Percentiles rank a stretch among this genome's conserved stretches.
Conservation (phyloP, 2,888 invertebrate genomes). For the Xanthia icteritia region DNA sequence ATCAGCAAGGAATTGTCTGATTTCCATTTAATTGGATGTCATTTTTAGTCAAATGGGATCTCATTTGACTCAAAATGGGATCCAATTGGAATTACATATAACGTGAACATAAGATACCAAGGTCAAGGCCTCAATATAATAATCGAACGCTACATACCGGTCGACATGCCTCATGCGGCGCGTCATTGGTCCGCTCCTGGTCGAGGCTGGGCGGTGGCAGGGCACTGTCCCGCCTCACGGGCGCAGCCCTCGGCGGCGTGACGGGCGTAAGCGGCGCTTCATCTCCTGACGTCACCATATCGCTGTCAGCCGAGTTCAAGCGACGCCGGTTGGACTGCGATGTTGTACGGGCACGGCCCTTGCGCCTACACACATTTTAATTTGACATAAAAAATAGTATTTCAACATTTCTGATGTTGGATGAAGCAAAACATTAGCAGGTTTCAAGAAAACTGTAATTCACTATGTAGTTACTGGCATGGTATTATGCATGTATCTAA, state of each 20-base stretch:
- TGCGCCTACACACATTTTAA: constrained; percentile 84
- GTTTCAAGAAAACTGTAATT: constrained; percentile 10
- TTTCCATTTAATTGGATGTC: background rate
- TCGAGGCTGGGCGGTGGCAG: constrained; percentile 44
- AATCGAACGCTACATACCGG: constrained; percentile 5
- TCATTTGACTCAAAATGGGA: background rate
- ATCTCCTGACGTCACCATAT: constrained; percentile 94
- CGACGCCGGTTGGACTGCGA: constrained; percentile 92
- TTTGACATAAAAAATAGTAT: constrained; percentile 14
- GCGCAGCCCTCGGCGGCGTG: constrained; percentile 72
- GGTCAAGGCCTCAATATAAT: background rate
- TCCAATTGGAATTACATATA: background rate
- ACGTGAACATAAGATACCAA: background rate
- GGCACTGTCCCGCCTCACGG: constrained; percentile 69
- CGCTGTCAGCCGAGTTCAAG: constrained; percentile 94
- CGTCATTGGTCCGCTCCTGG: constrained; percentile 47
- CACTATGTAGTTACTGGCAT: background rate
- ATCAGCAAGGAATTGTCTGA: background rate
- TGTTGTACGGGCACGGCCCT: constrained; percentile 92
- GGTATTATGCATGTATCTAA: background rate
- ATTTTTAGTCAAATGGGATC: background rate
- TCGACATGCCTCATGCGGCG: constrained; percentile 70
- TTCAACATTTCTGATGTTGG: background rate
- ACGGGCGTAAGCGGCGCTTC: constrained; percentile 91
- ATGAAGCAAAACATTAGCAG: background rate